Base-by-base conservation (phyloP, 2,113 vertebrate species). In the Gopherus flavomarginatus region DNA sequence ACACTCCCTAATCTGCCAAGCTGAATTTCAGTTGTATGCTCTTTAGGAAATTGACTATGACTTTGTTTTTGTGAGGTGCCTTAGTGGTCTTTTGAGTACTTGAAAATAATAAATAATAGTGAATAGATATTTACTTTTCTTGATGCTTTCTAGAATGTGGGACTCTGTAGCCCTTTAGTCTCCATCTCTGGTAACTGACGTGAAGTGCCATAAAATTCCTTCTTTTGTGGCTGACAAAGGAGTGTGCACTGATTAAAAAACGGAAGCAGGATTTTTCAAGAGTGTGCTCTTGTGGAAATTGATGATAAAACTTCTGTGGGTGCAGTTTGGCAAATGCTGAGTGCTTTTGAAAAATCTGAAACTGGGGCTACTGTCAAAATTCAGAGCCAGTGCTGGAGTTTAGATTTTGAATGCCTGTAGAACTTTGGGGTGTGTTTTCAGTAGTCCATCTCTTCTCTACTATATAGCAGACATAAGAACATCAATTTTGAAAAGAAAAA, bases 391-490 rank as follows among this genome's bases (percentile, higher is more conserved):
- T 42, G 24, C 42, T 27, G 42, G 38, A 38, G 24, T 77, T 44
- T 26, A 27, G 42, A 27, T 77, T 77, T 77, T 77, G 38, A 44
- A 77, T 27, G 35, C 29, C 88, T 85, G 77, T 4, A 62, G 72
- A 3, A 92, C 11, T 6, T 10, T 42, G 1, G 11, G 21, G 22
- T 5, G 57, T 65, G 69, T 47, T 95, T 91, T 75, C 75, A 81
- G 38, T 11, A 87, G 27, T 82, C 81, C 38, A 44, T 44, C 75
- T 77, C 11, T 77, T 42, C 75, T 86, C 69, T 78, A 6, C 65
- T 52, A 82, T 87, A 80, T 0, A 0, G 10, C 0, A 78, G 1
- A n/a, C 83, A 87, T 3, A 35, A 38, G 79, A 86, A 80, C 52
- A 79, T 9, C 13, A 10, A 4, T 5, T 17, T 9, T 82, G 38